Evolutionary conservation across 2,113 vertebrate genomes (phyloP).

Genomic region (Sclerurus mexicanus): DNA sequence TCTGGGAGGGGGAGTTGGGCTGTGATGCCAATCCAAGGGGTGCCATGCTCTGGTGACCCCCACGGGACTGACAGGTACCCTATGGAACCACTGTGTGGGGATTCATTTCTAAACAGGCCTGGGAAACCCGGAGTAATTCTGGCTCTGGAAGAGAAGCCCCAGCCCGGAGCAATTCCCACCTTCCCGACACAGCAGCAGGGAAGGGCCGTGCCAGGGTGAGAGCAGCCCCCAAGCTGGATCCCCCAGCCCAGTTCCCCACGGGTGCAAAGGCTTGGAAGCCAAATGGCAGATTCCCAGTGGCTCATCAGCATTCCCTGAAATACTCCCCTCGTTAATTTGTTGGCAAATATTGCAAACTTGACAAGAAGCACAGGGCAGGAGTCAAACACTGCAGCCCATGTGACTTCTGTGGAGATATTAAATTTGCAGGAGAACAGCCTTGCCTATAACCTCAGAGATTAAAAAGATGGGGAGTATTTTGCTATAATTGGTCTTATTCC

Average conservation of each 20-base stretch:
- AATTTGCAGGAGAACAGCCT: neutral
- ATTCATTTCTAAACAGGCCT: neutral
- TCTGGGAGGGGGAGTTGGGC: neutral
- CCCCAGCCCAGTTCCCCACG: neutral
- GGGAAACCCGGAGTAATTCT: neutral
- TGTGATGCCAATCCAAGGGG: neutral
- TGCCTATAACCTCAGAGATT: neutral
- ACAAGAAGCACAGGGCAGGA: neutral
- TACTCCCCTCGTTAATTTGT: neutral
- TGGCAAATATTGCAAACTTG: neutral
- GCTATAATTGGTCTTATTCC: neutral
- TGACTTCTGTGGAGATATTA: neutral
- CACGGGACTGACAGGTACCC: neutral
- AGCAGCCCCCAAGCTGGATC: neutral
- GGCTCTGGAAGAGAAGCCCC: neutral
- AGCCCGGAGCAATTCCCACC: neutral
- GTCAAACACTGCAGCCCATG: neutral
- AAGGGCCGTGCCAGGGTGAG: neutral
- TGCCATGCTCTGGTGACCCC: neutral
- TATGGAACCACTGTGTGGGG: neutral
- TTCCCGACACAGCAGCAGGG: neutral
- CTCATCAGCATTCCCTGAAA: neutral
- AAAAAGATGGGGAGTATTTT: neutral
- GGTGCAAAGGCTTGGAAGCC: neutral
- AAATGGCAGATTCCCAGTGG: neutral